A percentile compares a stretch with the other conserved stretches of the same genome.
Conservation (phyloP, 2,113 vertebrate genomes). For the Pseudonaja textilis region DNA sequence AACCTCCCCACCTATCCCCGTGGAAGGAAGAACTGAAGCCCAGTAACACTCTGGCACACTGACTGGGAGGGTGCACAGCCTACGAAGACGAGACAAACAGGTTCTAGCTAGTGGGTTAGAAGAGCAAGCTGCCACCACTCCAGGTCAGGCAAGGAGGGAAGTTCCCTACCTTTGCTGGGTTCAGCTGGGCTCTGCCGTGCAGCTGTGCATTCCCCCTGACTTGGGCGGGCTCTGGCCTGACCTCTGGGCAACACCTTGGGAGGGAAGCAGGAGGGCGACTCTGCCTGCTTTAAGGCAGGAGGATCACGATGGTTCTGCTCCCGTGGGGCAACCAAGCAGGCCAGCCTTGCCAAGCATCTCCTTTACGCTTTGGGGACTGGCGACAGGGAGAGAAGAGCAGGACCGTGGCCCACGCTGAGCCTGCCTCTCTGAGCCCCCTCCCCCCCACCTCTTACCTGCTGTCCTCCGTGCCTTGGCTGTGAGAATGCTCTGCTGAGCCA, state of each 20-base stretch:
- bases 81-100: constrained; percentile 22
- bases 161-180: background rate
- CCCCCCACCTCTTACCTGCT: constrained; percentile 82
- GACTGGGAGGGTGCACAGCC: background rate
- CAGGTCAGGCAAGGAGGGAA: background rate
- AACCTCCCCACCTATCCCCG: accelerated
- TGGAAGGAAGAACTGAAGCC: background rate
- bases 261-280: background rate
- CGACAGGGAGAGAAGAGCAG: too few relatives aligned
- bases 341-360: background rate
- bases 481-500: constrained; percentile 78
- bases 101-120: background rate
- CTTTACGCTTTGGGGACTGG: background rate
- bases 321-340: background rate
- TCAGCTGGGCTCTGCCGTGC: background rate
- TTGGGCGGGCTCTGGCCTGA: background rate
- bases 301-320: background rate
- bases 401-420: constrained; percentile 29
- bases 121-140: too few relatives aligned
- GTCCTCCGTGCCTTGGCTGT: constrained; percentile 77
- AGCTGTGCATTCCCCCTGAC: background rate
- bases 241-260: background rate
- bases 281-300: background rate
- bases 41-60: background rate
- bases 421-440: constrained; percentile 34